Percentiles rank a stretch among this genome's conserved stretches.
These are phyloP conservation scores for Pyrocoelia pectoralis DNA, from an alignment of 2,888 invertebrate species.

Conservation along the genomic window DNA sequence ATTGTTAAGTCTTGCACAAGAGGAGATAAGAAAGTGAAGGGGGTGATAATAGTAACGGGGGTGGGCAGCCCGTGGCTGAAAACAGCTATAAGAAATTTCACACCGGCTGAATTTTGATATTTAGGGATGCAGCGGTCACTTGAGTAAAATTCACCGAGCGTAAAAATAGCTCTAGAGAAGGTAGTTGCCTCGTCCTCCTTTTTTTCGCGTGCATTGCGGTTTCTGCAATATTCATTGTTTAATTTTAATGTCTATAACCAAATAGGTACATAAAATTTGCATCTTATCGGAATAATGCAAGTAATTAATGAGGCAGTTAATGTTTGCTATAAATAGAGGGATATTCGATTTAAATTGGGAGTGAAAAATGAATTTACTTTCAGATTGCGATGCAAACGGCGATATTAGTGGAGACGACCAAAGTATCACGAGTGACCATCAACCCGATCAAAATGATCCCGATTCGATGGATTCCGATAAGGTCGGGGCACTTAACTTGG, in stretches of 20 bases:
- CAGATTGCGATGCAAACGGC: conserved; percentile 69
- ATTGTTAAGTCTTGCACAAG: conserved; percentile 58
- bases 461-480: conserved; percentile 72
- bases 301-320: conserved; percentile 22
- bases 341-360: neutral
- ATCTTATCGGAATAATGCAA: conserved; percentile 25
- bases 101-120: conserved; percentile 59
- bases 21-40: conserved; percentile 50
- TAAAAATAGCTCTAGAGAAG: conserved; percentile 53
- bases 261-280: conserved; percentile 45
- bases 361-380: neutral
- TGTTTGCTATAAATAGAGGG: neutral
- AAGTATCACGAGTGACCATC: conserved; percentile 66
- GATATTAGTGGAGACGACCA: conserved; percentile 71
- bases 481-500: conserved; percentile 68
- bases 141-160: conserved; percentile 48
- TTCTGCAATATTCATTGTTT: neutral
- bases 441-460: conserved; percentile 64
- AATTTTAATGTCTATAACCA: conserved; percentile 14
- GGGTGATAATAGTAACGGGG: conserved; percentile 40
- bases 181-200: neutral
- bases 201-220: neutral
- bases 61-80: conserved; percentile 32
- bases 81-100: conserved; percentile 52
- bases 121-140: conserved; percentile 57